Base-by-base conservation (phyloP, 2,797 vertebrate species). In the Cossypha heuglini region DNA sequence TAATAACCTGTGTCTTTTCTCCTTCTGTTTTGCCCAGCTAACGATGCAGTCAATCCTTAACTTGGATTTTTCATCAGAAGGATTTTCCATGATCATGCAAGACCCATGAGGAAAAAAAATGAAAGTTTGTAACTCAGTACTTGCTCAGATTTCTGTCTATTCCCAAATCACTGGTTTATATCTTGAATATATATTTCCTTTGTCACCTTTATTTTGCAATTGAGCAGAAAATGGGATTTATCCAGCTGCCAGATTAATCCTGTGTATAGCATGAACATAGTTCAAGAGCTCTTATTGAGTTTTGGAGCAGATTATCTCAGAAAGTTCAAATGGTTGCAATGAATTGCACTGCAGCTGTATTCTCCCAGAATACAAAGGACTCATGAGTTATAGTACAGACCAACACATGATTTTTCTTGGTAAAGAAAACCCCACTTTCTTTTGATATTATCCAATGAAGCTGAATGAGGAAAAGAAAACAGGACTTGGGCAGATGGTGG, bases 301-400 rank as follows among this genome's bases (percentile, higher is more conserved):
- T 95, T 85, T 92, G 71, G 61, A 90, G 77, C 26, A 95, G 86
- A 91, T 95, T 92, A 90, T 86, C 89, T 94, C 71, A 49, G 73
- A 61, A 89, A 93, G 62, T 80, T 94, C 66, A 96, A 77, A 93
- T 48, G 61, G 55, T 82, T 91, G 45, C 52, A 61, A 71, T 59
- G 76, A 73, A 71, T 85, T 95, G 55, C 31, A 52, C 71, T 92
- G 72, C 68, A 88, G 72, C 52, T 92, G 72, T 83, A 67, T 79
- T 95, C 62, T 78, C 40, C n/a, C 62, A 37, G 63, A 91, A 92
- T 61, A 94, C 67, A 89, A 85, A 93, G 55, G 57, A 77, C 21
- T 38, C 20, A 15, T 20, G 57, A 74, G 62, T 73, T 85, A 81
- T 37, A 85, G 64, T 84, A 83, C 31, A 55, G 86, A 93, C 24